phyloP scores from a whole-genome alignment of 2,888 invertebrate genomes.

The Agonopterix subpropinquella region DNA sequence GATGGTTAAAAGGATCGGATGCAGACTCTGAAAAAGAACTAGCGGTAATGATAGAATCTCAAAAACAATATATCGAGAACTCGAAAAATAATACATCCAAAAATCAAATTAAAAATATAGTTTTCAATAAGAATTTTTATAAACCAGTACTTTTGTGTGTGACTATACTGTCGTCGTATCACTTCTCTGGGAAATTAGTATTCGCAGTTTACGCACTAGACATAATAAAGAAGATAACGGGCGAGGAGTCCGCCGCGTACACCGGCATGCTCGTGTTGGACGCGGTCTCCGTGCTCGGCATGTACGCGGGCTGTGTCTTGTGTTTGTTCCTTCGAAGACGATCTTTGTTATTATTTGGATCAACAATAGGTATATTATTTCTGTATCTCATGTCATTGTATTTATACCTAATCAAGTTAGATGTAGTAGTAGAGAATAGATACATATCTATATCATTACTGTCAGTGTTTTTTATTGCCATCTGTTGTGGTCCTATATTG shows the following conservation, averaged over 20 bases:
- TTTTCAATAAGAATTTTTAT: conserved; percentile 1
- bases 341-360: conserved; percentile 8
- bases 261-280: conserved; percentile 17
- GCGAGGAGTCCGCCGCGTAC: conserved; percentile 13
- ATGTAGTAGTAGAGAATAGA: conserved; percentile 6
- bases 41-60: neutral
- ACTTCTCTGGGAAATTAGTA: conserved; percentile 15
- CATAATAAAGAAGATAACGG: neutral
- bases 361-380: conserved; percentile 13
- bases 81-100: neutral
- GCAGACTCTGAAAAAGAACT: conserved; percentile 15
- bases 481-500: conserved; percentile 10
- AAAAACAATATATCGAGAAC: neutral
- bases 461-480: conserved; percentile 2
- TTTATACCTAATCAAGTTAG: neutral
- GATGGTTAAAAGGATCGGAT: neutral
- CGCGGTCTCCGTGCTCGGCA: conserved; percentile 13
- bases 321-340: conserved; percentile 10
- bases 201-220: conserved; percentile 15
- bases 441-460: conserved; percentile 21
- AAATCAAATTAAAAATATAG: neutral
- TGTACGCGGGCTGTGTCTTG: conserved; percentile 11
- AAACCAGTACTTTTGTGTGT: conserved; percentile 2
- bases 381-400: conserved; percentile 17
- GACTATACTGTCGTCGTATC: conserved; percentile 6